These are phyloP conservation scores for Cyclophora albipunctata DNA, from an alignment of 2,888 invertebrate species.

Conservation along the genomic window DNA sequence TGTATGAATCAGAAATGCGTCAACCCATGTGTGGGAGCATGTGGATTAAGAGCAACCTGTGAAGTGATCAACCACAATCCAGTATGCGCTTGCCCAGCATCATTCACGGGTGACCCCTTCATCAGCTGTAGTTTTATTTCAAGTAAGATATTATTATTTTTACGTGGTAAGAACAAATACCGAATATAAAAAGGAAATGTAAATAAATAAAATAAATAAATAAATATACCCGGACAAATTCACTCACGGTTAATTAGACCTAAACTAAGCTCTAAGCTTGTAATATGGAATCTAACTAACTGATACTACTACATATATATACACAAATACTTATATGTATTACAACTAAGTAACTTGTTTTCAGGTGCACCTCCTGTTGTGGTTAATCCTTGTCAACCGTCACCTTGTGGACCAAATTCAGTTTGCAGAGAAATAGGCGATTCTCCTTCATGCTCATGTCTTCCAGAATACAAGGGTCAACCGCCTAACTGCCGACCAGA, in stretches of 20 bases:
- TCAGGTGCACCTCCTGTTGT: constrained; percentile 32
- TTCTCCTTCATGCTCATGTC: constrained; percentile 84
- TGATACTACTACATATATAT: too few species aligned
- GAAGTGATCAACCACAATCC: constrained; percentile 84
- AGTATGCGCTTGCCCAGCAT: constrained; percentile 81
- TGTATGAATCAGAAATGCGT: constrained; percentile 83
- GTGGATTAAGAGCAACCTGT: constrained; percentile 78
- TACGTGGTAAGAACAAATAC: background rate
- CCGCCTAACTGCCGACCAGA: constrained; percentile 88
- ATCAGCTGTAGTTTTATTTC: constrained; percentile 58
- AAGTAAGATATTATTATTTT: constrained; percentile 37
- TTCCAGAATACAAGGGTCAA: constrained; percentile 79
- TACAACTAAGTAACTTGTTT: constrained; percentile 13
- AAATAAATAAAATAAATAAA: too few species aligned
- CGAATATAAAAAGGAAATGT: too few species aligned
- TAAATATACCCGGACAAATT: too few species aligned
- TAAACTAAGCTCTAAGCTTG: too few species aligned
- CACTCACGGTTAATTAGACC: too few species aligned
- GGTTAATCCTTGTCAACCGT: constrained; percentile 82
- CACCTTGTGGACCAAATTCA: constrained; percentile 87
- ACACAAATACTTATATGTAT: too few species aligned
- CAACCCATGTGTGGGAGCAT: constrained; percentile 83
- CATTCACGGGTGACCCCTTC: constrained; percentile 81
- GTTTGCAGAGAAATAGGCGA: constrained; percentile 81
- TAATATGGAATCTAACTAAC: too few species aligned